Evolutionary conservation across 2,113 vertebrate species (phyloP).

Genomic region (Xiphophorus couchianus): DNA sequence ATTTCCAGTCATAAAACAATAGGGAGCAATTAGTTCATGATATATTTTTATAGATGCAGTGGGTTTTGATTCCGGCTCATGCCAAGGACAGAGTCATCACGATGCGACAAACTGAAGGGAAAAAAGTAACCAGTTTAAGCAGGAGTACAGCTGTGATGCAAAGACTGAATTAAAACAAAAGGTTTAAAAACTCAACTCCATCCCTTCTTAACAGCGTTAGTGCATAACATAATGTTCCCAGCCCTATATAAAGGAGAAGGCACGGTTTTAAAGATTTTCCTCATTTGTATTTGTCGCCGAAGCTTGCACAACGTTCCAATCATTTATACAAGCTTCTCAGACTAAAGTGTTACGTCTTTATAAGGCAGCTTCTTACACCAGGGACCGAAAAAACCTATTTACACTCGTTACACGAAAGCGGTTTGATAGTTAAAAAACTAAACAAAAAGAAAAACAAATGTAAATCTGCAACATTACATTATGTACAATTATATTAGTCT

Average conservation of each 20-base stretch:
- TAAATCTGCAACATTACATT: slow-evolving; percentile 46
- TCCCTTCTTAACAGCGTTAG: slow-evolving; percentile 53
- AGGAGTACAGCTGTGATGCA: not conserved
- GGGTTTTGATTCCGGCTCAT: not conserved
- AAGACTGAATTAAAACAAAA: not conserved
- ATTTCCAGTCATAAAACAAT: not conserved
- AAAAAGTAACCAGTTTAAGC: no score
- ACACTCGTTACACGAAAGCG: slow-evolving; percentile 62
- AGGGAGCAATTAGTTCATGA: not conserved
- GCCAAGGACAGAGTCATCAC: not conserved
- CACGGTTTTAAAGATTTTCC: slow-evolving; percentile 12
- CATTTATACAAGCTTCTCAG: slow-evolving; percentile 45
- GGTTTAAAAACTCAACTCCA: not conserved
- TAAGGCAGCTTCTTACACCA: not conserved
- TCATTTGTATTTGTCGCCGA: slow-evolving; percentile 10
- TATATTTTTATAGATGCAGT: not conserved
- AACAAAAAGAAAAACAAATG: slow-evolving; percentile 10
- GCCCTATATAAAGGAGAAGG: slow-evolving; percentile 29
- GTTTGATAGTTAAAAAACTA: slow-evolving; percentile 57
- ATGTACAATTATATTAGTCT: slow-evolving; percentile 73
- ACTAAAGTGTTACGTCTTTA: slow-evolving; percentile 18
- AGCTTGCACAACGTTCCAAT: slow-evolving; percentile 29
- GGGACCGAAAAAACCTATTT: slow-evolving; percentile 43
- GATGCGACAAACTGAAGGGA: not conserved
- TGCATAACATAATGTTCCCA: slow-evolving; percentile 20